Evolutionary conservation across 2,888 invertebrate species (phyloP), one percentile per base, ranked within the genome.

Genomic region (Lordiphosa andalusiaca): DNA sequence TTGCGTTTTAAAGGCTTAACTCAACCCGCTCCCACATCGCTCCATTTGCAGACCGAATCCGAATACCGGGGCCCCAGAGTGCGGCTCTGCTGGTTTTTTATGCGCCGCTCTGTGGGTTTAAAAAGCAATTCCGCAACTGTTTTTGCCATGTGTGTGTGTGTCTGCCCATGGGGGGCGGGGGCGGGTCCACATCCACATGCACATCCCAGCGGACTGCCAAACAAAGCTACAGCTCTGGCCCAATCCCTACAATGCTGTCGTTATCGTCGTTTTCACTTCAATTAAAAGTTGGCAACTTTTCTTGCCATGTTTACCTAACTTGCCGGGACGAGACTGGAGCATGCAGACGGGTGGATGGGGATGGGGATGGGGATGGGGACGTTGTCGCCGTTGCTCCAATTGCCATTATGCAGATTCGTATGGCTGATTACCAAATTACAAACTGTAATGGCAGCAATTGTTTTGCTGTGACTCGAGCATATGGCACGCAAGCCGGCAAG

Each of bases 271-370:
- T 85, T 86, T 83, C 86, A 82, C 85, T 86, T 85, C 85, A 86
- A 86, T 86, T 86, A 85, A 86, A 86, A 85, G 83, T 86, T 86
- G 68, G 69, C 76, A 85, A 86, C 83, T 86, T 85, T 86, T 84
- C 80, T 75, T 82, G 73, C 75, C 69, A 69, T 76, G 68, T 75
- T 84, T 70, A 83, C 84, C 77, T 78, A 84, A 81, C 77, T 68
- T 73, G 62, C 60, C 65, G 36, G 55, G 36, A 50, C 40, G 35
- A 37, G 19, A 38, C 6, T 6, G 16, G 13, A 36, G 10, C 16
- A 36, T 36, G 23, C 21, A 38, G 13, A 13, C 4, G 39, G 16
- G 16, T 2, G 16, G 16, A 16, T 16, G 16, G 16, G 16, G 16
- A 10, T 7, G 16, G 13, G 47, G 10, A 36, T 35, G 23, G 12